Evolutionary conservation across 1,140 invertebrate genomes (phyloP), one percentile per base, ranked within the genome.

Genomic region (Protaetia brevitarsis): DNA sequence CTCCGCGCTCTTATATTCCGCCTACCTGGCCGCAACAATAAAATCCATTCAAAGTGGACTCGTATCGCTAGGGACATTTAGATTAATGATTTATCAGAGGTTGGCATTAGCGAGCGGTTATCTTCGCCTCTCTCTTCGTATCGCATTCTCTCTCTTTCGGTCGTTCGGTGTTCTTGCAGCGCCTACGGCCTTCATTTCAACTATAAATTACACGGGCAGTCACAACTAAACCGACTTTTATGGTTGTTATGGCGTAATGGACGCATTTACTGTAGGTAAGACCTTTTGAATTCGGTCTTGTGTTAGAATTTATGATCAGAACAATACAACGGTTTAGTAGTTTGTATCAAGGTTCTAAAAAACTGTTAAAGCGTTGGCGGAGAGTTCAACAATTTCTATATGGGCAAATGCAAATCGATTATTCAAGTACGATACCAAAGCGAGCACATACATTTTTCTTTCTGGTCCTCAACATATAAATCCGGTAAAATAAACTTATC

Each of bases 1-100:
- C 21, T 51, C 19, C 41, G 41, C 41, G 41, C 41, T 51, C 19
- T 51, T 51, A 51, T 51, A 51, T 51, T 51, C 41, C 57, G 23
- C 57, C 57, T 59, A 59, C 57, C 57, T 59, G 57, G 57, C 29
- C 57, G 23, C 57, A 31, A 59, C 57, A 59, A 59, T 59, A 59
- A 59, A 59, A 59, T 31, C 29, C 57, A 51, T 59, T 31, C 57
- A 31, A 59, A 59, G 30, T 59, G 57, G 57, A 29, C 57, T 59
- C 57, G 57, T 51, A 51, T 51, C 41, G 41, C 41, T 51, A 51
- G 51, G 57, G 58, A 60, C 57, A 61, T 66, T 66, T 66, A 62
- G 65, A 66, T 66, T 66, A 66, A 66, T 66, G 65, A 61, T 66
- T 66, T 66, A 66, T 66, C 57, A 61, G 51, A 66, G 37, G 34